Evolutionary conservation across 2,888 invertebrate species (phyloP).

Genomic region (Lycaena phlaeas): DNA sequence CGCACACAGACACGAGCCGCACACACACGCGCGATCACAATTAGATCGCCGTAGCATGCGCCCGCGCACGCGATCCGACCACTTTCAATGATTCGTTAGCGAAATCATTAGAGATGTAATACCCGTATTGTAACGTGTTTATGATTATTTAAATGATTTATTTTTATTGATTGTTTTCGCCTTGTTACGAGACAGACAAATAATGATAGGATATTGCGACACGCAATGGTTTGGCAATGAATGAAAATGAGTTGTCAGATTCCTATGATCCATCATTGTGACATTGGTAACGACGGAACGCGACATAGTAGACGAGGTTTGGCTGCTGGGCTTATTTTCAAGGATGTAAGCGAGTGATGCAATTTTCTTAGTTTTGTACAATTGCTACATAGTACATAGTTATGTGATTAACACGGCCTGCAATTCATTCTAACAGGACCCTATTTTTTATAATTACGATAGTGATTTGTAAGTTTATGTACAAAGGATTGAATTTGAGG

Average conservation of each 20-base stretch:
- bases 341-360: no score
- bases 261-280: constrained; percentile 52
- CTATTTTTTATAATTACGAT: no score
- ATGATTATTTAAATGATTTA: constrained; percentile 74
- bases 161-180: constrained; percentile 73
- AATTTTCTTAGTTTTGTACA: no score
- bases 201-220: constrained; percentile 67
- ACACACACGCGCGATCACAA: constrained; percentile 26
- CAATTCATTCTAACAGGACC: no score
- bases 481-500: no score
- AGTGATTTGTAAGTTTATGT: no score
- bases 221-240: constrained; percentile 66
- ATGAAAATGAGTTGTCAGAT: constrained; percentile 66
- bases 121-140: constrained; percentile 70
- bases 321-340: no score
- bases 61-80: constrained; percentile 64
- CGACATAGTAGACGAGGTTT: no score
- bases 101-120: constrained; percentile 73
- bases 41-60: constrained; percentile 28
- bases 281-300: neutral
- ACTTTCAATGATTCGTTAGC: constrained; percentile 74
- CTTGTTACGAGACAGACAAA: constrained; percentile 71
- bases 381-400: no score
- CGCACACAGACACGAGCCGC: constrained; percentile 34
- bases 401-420: no score